These are phyloP conservation scores for Tragelaphus eurycerus DNA, from an alignment of 2,797 vertebrate genomes.

Conservation along the genomic window DNA sequence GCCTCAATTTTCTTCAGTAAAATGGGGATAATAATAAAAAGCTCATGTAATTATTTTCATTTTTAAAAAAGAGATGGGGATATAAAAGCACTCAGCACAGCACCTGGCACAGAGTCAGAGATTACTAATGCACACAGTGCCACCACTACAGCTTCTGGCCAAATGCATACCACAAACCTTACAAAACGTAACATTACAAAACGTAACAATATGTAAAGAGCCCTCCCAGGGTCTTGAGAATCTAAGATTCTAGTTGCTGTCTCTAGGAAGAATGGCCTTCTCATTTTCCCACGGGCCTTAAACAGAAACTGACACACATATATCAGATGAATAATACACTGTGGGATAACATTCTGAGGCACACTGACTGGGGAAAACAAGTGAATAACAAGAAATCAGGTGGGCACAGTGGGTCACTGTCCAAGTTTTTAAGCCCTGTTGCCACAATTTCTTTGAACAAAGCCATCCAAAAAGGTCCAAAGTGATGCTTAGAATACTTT, in stretches of 20 bases:
- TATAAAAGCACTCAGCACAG: not conserved
- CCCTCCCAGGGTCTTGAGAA: not conserved
- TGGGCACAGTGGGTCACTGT: not conserved
- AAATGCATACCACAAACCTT: not conserved
- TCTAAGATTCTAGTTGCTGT: not conserved
- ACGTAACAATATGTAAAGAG: fast-evolving
- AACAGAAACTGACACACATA: not conserved
- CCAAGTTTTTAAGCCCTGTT: not conserved
- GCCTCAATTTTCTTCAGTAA: slow-evolving; percentile 19
- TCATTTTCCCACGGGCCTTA: not conserved
- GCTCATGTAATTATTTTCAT: not conserved
- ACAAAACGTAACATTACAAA: not conserved
- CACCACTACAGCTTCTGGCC: not conserved
- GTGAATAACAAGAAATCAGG: not conserved
- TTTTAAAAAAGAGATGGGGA: not conserved
- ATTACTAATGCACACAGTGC: not conserved
- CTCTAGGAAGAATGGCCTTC: not conserved
- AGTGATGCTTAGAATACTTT: not conserved
- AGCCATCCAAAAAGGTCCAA: not conserved
- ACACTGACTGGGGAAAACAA: not conserved
- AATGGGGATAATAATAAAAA: not conserved
- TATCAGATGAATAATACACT: not conserved
- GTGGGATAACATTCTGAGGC: not conserved
- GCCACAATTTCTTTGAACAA: not conserved
- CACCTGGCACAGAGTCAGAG: not conserved